These are phyloP conservation scores for Austrofundulus limnaeus DNA, from an alignment of 2,113 vertebrate species.

Conservation along the genomic window DNA sequence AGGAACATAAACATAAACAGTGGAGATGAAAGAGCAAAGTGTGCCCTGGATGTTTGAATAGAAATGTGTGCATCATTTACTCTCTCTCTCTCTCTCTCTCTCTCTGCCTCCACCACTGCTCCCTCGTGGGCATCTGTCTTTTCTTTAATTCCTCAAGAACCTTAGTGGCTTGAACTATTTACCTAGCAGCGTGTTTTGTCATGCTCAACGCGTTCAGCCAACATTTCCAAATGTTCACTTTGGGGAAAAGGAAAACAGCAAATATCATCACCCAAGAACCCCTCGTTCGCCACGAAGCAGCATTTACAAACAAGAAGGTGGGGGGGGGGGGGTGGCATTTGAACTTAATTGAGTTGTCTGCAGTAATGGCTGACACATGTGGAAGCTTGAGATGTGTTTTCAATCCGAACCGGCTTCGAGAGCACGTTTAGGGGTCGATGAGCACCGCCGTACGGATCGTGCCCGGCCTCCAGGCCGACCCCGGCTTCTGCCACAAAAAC, in stretches of 20 bases:
- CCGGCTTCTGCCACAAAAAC: constrained; percentile 48
- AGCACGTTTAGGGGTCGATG: constrained; percentile 62
- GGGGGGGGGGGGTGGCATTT: constrained; percentile 22
- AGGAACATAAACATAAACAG: constrained; percentile 36
- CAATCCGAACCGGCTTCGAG: constrained; percentile 60
- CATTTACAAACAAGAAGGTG: constrained; percentile 30
- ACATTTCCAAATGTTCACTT: constrained; percentile 32
- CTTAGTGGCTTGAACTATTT: constrained; percentile 20
- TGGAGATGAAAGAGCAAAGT: constrained; percentile 30
- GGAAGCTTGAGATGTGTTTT: constrained; percentile 64
- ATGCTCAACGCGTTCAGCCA: constrained; percentile 29
- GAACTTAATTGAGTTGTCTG: constrained; percentile 47
- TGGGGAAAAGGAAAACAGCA: constrained; percentile 2
- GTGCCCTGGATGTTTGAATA: constrained; percentile 32
- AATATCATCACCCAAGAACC: constrained; percentile 36
- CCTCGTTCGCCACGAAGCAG: constrained; percentile 46
- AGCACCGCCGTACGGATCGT: constrained; percentile 55
- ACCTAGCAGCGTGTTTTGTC: constrained; percentile 65
- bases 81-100: constrained; percentile 23
- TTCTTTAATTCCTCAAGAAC: constrained; percentile 47
- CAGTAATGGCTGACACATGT: constrained; percentile 70
- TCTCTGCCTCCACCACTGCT: constrained; percentile 27
- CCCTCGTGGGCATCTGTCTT: constrained; percentile 41
- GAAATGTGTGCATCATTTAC: constrained; percentile 41
- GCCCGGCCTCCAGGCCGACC: constrained; percentile 55